A percentile compares a stretch with the other conserved stretches of the same genome.
These are phyloP conservation scores for Psilopsiagon aurifrons DNA, from an alignment of 2,113 vertebrate genomes.

Conservation along the genomic window DNA sequence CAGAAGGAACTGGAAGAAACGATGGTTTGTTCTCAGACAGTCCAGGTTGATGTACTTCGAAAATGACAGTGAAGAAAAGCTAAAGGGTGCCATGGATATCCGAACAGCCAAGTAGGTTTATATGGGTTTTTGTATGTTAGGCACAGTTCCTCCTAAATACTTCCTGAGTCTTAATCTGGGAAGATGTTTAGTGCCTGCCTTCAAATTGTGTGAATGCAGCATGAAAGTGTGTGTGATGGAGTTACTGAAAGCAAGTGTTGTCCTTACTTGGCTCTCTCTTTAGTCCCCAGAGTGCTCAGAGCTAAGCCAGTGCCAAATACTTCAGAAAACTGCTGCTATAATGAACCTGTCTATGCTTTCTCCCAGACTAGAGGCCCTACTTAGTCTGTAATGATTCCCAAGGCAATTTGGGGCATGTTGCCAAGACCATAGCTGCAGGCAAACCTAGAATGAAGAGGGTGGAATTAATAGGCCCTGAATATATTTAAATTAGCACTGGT, in stretches of 20 bases:
- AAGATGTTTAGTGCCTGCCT: not conserved
- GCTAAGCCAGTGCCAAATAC: not conserved
- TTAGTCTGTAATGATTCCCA: constrained; percentile 36
- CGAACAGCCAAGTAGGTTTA: constrained; percentile 86
- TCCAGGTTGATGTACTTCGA: constrained; percentile 96
- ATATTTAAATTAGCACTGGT: not conserved
- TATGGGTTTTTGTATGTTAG: not conserved
- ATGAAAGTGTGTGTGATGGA: not conserved
- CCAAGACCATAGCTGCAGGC: constrained; percentile 30
- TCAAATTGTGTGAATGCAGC: not conserved
- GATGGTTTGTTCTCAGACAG: constrained; percentile 97
- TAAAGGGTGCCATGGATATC: constrained; percentile 92
- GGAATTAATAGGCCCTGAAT: not conserved
- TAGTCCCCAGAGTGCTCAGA: not conserved
- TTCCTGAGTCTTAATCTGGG: not conserved
- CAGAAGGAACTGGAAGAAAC: constrained; percentile 94
- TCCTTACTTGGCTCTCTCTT: constrained; percentile 16
- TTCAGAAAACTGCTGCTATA: constrained; percentile 28
- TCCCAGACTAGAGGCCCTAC: constrained; percentile 20
- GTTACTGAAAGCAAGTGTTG: constrained; percentile 8
- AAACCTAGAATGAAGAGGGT: not conserved
- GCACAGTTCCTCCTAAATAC: not conserved
- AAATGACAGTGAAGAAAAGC: constrained; percentile 92
- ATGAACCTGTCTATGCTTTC: not conserved
- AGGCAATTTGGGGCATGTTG: not conserved